Conservation (phyloP, 2,888 invertebrate species). For the Pseudococcus longispinus region DNA sequence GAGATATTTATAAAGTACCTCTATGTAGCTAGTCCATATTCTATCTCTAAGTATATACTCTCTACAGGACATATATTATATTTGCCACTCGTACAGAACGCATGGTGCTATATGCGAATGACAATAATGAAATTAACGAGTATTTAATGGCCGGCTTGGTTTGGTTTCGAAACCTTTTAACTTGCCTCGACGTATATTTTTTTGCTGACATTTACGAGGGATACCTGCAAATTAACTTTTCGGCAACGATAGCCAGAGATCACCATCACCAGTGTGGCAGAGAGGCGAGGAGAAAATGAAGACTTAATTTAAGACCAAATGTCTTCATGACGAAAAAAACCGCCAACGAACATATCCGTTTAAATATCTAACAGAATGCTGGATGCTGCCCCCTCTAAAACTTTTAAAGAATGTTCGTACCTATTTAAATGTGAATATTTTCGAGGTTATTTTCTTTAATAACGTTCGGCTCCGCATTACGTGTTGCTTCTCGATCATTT, state of each 20-base stretch:
- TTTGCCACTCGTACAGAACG: not conserved
- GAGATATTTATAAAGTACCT: not conserved
- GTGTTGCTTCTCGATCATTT: slow-evolving; percentile 41
- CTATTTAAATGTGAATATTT: slow-evolving; percentile 36
- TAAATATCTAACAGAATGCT: slow-evolving; percentile 28
- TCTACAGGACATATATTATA: not conserved
- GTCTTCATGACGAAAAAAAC: slow-evolving; percentile 24
- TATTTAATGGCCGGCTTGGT: not conserved
- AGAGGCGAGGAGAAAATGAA: not conserved
- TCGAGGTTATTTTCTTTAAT: slow-evolving; percentile 40
- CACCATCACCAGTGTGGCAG: no score
- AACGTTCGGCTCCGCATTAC: slow-evolving; percentile 42
- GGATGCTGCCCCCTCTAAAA: no score
- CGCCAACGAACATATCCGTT: slow-evolving; percentile 16
- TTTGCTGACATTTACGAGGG: slow-evolving; percentile 20
- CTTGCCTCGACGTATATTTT: slow-evolving; percentile 1
- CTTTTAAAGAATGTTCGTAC: slow-evolving; percentile 28
- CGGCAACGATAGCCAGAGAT: not conserved
- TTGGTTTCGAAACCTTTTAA: slow-evolving; percentile 21
- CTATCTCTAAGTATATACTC: not conserved
- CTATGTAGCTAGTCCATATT: not conserved
- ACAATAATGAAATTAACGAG: slow-evolving; percentile 40
- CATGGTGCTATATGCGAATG: slow-evolving; percentile 25
- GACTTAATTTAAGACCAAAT: slow-evolving; percentile 29
- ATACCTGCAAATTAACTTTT: slow-evolving; percentile 34